These are phyloP conservation scores for Champsocephalus gunnari DNA, from an alignment of 2,797 vertebrate genomes.

Conservation along the genomic window DNA sequence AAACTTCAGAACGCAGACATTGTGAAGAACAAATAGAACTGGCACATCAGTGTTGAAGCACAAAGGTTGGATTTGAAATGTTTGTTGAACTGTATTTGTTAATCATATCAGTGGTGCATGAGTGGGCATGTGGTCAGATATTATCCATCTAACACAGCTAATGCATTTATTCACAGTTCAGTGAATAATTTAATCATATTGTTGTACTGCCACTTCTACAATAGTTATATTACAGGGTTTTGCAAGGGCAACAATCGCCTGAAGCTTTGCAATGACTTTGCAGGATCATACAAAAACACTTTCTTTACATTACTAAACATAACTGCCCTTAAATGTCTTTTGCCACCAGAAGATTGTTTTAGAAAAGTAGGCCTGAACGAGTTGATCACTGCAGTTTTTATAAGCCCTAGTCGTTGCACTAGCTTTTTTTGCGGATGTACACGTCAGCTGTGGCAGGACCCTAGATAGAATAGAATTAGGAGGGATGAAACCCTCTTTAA, in stretches of 20 bases:
- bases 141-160: background rate
- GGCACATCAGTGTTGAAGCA: background rate
- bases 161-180: constrained; percentile 19
- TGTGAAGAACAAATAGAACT: background rate
- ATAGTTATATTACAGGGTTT: background rate
- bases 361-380: background rate
- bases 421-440: background rate
- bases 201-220: background rate
- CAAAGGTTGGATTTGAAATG: background rate
- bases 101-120: constrained; percentile 7
- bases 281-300: background rate
- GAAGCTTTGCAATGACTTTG: background rate
- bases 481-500: too few species aligned
- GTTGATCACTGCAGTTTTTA: background rate
- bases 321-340: background rate
- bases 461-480: background rate
- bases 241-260: background rate
- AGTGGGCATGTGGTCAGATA: constrained; percentile 15
- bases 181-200: background rate
- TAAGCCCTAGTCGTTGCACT: background rate
- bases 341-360: background rate
- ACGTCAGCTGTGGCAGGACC: background rate
- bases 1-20: background rate
- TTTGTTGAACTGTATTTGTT: constrained; percentile 9
- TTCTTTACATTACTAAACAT: background rate